Base-by-base conservation (phyloP, 2,113 vertebrate species). In the Eolophus roseicapilla region DNA sequence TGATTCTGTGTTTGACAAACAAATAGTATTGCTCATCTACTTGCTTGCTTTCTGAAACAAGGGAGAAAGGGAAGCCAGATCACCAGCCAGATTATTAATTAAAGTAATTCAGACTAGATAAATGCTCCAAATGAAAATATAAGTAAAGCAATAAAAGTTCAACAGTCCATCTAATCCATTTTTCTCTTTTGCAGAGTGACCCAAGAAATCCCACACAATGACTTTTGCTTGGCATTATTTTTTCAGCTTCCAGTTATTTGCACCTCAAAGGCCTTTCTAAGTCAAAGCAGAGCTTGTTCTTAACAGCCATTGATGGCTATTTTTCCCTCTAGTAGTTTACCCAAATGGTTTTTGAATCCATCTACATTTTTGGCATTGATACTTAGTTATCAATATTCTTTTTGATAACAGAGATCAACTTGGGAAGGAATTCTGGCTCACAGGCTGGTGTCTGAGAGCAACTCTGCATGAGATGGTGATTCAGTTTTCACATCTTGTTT, bases 391-490 rank as follows among this genome's bases (percentile, higher is more conserved):
- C 3, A 1, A 1, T 33, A 17, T 9, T 79, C 1, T 47, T 59
- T 75, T 43, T 79, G 18, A 68, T 6, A 43, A 20, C 3, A 69
- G 11, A 44, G 39, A 13, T 70, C 7, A 52, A 2, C 1, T 81
- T 67, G 4, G 8, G 13, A 62, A 70, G 28, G n/a, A 57, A 75
- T 77, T 77, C 44, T 49, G 17, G 1, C 31, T 83, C 37, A 28
- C 1, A 1, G 33, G 2, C 3, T 59, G 9, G 1, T 63, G 31
- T n/a, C 17, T 49, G 10, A 76, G 21, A 52, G 7, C 31, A 13
- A 79, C 8, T 44, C 18, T 53, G 4, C 19, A 37, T 37, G 31
- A 41, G 31, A 17, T 13, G 4, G 0, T 91, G 19, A 33, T 28
- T 55, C 7, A 6, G 3, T 62, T 84, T 81, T 75, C 10, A 75